phyloP scores from a whole-genome alignment of 1,140 invertebrate species.

The Drosophila serrata region DNA sequence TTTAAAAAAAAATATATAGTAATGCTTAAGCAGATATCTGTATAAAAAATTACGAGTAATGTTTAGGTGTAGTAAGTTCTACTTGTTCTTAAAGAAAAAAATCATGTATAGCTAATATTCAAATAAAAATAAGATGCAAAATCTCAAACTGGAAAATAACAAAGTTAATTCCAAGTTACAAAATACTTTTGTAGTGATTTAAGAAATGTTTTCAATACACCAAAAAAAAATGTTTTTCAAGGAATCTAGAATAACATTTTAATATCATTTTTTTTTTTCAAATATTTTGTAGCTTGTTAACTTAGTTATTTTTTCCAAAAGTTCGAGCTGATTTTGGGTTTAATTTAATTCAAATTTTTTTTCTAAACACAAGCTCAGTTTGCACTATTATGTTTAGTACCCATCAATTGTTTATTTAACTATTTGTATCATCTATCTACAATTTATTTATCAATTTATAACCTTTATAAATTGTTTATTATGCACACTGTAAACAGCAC shows the following conservation, averaged over 20 bases:
- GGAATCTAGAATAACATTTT: not conserved
- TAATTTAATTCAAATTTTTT: not conserved
- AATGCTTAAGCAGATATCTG: not conserved
- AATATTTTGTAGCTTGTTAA: not conserved
- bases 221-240: not conserved
- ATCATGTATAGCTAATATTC: fast-evolving
- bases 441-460: not conserved
- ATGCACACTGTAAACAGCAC: constrained; percentile 5
- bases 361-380: not conserved
- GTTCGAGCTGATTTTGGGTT: not conserved
- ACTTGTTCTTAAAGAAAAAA: no score
- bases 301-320: not conserved
- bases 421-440: not conserved
- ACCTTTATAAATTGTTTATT: not conserved
- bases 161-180: not conserved
- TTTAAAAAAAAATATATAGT: not conserved
- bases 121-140: not conserved
- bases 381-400: not conserved
- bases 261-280: not conserved
- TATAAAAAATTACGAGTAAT: not conserved
- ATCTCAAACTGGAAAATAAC: not conserved
- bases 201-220: not conserved
- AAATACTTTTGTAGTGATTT: no score
- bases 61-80: not conserved
- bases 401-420: not conserved